phyloP scores from a whole-genome alignment of 2,888 invertebrate genomes.

The Pilophorus perplexus region DNA sequence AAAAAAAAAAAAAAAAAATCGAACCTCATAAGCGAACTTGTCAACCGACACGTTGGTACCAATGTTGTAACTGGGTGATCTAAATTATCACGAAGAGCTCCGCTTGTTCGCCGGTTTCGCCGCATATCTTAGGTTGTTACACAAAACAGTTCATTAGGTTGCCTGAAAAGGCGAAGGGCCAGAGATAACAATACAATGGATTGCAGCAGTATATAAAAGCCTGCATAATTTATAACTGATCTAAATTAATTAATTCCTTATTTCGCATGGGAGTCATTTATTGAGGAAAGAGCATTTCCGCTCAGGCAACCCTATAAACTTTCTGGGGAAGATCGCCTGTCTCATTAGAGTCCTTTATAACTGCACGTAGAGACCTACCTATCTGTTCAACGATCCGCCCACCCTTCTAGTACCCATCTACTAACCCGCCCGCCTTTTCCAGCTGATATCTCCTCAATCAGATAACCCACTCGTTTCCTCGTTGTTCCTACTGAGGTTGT shows the following conservation, averaged over 20 bases:
- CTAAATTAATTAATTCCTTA: slow-evolving; percentile 5
- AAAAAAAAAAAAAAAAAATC: no score
- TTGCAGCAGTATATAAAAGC: neutral
- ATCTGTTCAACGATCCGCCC: no score
- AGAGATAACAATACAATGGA: neutral
- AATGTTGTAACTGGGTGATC: no score
- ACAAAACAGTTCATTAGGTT: neutral
- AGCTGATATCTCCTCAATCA: no score
- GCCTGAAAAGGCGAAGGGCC: neutral
- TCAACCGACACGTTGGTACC: no score
- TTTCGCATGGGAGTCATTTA: neutral
- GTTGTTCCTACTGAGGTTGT: neutral
- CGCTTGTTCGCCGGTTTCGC: no score
- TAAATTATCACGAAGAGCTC: no score
- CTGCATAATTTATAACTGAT: neutral
- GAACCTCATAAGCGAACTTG: no score
- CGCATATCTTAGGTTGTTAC: no score
- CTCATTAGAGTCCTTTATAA: slow-evolving; percentile 20
- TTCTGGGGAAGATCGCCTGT: slow-evolving; percentile 19
- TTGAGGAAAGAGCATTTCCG: slow-evolving; percentile 4
- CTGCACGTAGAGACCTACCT: neutral
- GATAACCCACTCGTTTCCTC: slow-evolving; percentile 1
- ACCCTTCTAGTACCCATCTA: no score
- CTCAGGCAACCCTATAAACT: neutral
- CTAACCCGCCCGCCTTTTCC: no score